Percentiles rank a stretch among this genome's conserved stretches.
These are phyloP conservation scores for Erpobdella octoculata DNA, from an alignment of 2,888 invertebrate species.

Conservation along the genomic window DNA sequence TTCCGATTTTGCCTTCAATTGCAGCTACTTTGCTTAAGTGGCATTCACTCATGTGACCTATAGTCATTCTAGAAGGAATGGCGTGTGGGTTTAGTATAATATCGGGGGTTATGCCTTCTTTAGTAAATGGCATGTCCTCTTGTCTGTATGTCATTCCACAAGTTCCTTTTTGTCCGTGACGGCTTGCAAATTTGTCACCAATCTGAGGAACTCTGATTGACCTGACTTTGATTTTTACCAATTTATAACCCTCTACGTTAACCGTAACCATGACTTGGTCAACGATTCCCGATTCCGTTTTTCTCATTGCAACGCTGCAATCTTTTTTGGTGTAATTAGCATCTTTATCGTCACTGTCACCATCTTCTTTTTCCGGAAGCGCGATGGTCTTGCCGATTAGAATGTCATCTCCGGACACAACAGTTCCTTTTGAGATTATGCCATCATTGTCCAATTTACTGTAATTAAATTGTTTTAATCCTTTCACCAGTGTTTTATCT, in stretches of 20 bases:
- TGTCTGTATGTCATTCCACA: conserved; percentile 98
- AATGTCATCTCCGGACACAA: conserved; percentile 98
- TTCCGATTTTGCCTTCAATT: conserved; percentile 97
- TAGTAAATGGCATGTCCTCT: conserved; percentile 62
- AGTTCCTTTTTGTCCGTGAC: conserved; percentile 98
- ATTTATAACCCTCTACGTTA: conserved; percentile 96
- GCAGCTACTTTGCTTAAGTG: conserved; percentile 92
- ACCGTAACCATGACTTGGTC: conserved; percentile 95
- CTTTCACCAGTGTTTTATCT: conserved; percentile 79
- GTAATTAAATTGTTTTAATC: conserved; percentile 95
- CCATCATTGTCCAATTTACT: conserved; percentile 99
- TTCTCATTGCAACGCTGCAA: conserved; percentile 92
- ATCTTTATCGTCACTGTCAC: conserved; percentile 76
- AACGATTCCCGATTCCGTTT: conserved; percentile 97
- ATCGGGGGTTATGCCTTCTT: conserved; percentile 91
- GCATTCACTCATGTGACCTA: conserved; percentile 99
- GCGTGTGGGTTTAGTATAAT: conserved; percentile 99
- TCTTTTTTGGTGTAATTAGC: conserved; percentile 81
- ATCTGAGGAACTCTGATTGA: conserved; percentile 98
- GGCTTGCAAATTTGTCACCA: conserved; percentile 97
- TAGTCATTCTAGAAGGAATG: conserved; percentile 99
- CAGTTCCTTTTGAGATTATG: conserved; percentile 93
- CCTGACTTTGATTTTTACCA: conserved; percentile 94
- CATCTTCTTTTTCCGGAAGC: conserved; percentile 91
- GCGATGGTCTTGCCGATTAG: conserved; percentile 97